Evolutionary conservation across 2,113 vertebrate genomes (phyloP).

Genomic region (Crotalus helleri): DNA sequence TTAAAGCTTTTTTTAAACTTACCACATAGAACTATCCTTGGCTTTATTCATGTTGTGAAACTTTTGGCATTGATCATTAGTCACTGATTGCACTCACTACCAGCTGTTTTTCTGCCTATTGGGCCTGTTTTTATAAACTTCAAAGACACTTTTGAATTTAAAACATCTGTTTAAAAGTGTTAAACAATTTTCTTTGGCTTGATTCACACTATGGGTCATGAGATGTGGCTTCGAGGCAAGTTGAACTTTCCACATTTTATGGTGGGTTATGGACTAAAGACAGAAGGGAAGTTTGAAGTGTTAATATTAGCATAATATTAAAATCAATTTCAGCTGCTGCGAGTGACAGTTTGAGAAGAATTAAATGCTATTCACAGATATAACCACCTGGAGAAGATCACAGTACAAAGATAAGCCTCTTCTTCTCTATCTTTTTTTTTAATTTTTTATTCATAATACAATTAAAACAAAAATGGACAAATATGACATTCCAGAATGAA

Average conservation of each 20-base stretch:
- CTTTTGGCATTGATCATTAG: constrained; percentile 58
- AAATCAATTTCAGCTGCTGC: neutral
- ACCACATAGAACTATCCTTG: constrained; percentile 54
- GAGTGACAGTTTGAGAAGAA: neutral
- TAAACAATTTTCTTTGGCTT: constrained; percentile 42
- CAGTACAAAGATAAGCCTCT: neutral
- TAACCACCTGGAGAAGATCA: neutral
- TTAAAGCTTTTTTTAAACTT: constrained; percentile 49
- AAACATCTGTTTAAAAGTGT: constrained; percentile 26
- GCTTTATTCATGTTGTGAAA: constrained; percentile 33
- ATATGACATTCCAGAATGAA: too few relatives aligned
- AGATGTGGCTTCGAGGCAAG: constrained; percentile 25
- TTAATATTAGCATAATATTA: constrained; percentile 6
- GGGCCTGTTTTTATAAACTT: constrained; percentile 52
- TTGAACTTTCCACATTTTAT: neutral
- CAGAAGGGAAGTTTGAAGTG: constrained; percentile 3
- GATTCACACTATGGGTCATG: neutral
- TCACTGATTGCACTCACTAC: constrained; percentile 58
- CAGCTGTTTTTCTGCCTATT: constrained; percentile 63
- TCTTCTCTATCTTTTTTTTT: neutral
- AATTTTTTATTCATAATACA: too few relatives aligned
- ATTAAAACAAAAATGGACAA: too few relatives aligned
- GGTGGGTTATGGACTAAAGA: constrained; percentile 12
- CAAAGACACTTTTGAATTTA: constrained; percentile 45
- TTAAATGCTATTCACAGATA: rapidly evolving